phyloP scores from a whole-genome alignment of 2,888 invertebrate genomes.

The Cryptosula pallasiana region DNA sequence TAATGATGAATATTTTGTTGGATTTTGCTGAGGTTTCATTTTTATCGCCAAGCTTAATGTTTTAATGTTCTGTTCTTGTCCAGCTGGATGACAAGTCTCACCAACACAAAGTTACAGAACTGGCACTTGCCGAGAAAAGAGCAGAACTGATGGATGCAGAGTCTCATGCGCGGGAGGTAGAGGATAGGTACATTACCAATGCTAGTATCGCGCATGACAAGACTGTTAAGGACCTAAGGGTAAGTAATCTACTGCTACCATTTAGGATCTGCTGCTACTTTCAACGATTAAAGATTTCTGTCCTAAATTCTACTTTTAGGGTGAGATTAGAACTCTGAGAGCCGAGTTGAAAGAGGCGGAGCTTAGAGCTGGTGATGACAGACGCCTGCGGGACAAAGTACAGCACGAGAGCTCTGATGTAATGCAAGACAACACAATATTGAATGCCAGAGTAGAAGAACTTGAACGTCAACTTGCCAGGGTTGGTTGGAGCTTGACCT shows the following conservation, averaged over 20 bases:
- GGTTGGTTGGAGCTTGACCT: conserved; percentile 37
- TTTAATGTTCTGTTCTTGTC: not conserved
- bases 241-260: too few species aligned
- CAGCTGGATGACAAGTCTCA: conserved; percentile 46
- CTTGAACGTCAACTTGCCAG: conserved; percentile 41
- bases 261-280: too few species aligned
- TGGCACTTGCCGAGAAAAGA: conserved; percentile 46
- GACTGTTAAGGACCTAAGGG: conserved; percentile 43
- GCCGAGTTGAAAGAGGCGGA: conserved; percentile 48
- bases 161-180: conserved; percentile 40
- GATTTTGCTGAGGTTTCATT: too few species aligned
- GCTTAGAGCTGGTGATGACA: conserved; percentile 43
- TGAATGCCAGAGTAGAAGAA: conserved; percentile 42
- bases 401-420: conserved; percentile 42
- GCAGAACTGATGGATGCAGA: conserved; percentile 40
- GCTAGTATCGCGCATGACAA: conserved; percentile 42
- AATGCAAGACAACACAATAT: conserved; percentile 42
- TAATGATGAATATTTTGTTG: too few species aligned
- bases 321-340: conserved; percentile 42
- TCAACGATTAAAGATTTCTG: not conserved
- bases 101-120: conserved; percentile 43
- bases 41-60: too few species aligned
- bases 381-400: conserved; percentile 42
- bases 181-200: conserved; percentile 46
- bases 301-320: conserved; percentile 38